These are phyloP conservation scores for Lumbricus terrestris DNA, from an alignment of 2,888 invertebrate species.

Conservation along the genomic window DNA sequence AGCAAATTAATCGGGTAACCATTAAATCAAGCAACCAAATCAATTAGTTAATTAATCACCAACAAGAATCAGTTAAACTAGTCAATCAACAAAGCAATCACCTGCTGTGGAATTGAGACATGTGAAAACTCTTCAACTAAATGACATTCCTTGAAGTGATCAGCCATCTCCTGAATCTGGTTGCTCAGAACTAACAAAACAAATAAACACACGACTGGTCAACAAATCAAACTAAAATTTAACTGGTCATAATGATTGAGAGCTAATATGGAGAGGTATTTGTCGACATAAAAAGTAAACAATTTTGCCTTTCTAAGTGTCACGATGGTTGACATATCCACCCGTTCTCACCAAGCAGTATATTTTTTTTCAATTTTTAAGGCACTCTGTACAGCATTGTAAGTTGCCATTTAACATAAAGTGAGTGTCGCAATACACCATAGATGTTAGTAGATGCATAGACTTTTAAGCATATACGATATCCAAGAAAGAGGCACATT, in stretches of 20 bases:
- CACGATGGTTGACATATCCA: no score
- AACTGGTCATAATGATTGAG: background rate
- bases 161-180: conserved; percentile 58
- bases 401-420: no score
- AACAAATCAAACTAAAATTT: background rate
- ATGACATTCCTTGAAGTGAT: conserved; percentile 54
- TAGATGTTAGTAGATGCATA: no score
- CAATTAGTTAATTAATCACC: background rate
- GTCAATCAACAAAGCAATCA: background rate
- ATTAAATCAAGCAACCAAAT: background rate
- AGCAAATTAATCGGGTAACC: background rate
- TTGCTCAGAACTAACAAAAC: conserved; percentile 57
- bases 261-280: background rate
- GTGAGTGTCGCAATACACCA: no score
- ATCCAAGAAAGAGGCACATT: no score
- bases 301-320: no score
- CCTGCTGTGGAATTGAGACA: conserved; percentile 30
- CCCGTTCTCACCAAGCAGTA: no score
- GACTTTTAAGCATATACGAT: no score
- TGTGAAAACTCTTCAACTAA: conserved; percentile 53
- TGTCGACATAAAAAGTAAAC: no score
- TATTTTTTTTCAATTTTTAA: no score
- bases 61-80: background rate
- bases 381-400: no score
- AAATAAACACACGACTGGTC: background rate